phyloP scores from a whole-genome alignment of 1,140 invertebrate species.

The Microplitis mediator region DNA sequence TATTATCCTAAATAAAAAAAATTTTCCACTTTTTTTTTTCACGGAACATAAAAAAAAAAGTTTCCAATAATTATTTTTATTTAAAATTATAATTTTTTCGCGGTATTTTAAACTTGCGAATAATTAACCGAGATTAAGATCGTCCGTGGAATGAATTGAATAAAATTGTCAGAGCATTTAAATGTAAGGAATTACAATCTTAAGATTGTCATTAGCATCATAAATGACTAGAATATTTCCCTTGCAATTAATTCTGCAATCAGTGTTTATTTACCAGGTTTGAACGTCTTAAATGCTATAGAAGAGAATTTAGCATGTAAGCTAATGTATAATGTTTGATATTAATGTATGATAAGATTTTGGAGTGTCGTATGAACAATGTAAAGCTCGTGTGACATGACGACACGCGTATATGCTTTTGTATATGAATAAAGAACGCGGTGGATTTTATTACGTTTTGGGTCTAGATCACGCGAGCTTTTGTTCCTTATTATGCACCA shows the following conservation, averaged over 20 bases:
- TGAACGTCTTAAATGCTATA: too few species aligned
- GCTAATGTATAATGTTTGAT: background rate
- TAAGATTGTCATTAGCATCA: background rate
- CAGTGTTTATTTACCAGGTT: background rate
- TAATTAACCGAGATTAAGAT: slow-evolving; percentile 33
- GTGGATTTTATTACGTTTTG: slow-evolving; percentile 21
- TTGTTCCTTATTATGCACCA: background rate
- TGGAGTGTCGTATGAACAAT: background rate
- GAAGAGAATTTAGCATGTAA: too few species aligned
- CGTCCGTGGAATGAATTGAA: slow-evolving; percentile 16
- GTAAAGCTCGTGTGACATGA: background rate
- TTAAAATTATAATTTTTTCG: too few species aligned
- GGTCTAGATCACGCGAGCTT: slow-evolving; percentile 30
- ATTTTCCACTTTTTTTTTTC: too few species aligned
- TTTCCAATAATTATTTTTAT: too few species aligned
- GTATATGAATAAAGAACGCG: slow-evolving; percentile 29
- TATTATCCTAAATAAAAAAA: too few species aligned
- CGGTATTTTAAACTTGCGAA: background rate
- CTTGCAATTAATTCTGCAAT: slow-evolving; percentile 9
- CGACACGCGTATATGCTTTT: slow-evolving; percentile 17
- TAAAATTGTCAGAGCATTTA: slow-evolving; percentile 3
- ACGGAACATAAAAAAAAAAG: too few species aligned
- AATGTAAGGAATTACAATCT: background rate
- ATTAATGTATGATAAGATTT: slow-evolving; percentile 13
- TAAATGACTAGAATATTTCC: background rate